Evolutionary conservation across 2,113 vertebrate species (phyloP).

Genomic region (Oreotrochilus melanogaster): DNA sequence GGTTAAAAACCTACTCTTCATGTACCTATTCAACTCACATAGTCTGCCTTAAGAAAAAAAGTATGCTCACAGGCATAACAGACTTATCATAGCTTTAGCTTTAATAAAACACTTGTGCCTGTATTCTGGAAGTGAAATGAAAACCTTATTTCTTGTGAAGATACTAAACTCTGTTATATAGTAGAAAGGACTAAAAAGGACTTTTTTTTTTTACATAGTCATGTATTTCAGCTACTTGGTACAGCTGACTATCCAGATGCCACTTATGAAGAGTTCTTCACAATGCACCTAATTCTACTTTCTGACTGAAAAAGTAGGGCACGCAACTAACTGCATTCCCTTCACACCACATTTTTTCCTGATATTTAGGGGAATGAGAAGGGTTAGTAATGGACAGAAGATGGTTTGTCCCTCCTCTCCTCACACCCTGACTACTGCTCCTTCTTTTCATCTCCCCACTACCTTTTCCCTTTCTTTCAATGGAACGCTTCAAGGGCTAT

Average conservation of each 20-base stretch:
- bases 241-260: not conserved
- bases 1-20: not conserved
- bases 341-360: not conserved
- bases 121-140: not conserved
- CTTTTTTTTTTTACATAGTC: not conserved
- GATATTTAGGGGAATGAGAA: not conserved
- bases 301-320: not conserved
- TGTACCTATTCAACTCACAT: not conserved
- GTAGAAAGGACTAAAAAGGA: not conserved
- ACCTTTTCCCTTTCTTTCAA: not conserved
- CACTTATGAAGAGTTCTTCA: not conserved
- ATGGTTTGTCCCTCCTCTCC: not conserved
- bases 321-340: not conserved
- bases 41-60: not conserved
- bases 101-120: not conserved
- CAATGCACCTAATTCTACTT: not conserved
- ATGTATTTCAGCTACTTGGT: not conserved
- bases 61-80: not conserved
- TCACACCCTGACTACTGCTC: not conserved
- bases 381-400: not conserved
- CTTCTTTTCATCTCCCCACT: not conserved
- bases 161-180: not conserved
- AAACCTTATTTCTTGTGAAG: not conserved
- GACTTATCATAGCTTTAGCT: not conserved
- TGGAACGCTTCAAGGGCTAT: not conserved